Percentiles rank a stretch among this genome's conserved stretches.
phyloP scores from a whole-genome alignment of 35 echinoderm and acorn worm species.

The Ophiothrix spiculata region DNA sequence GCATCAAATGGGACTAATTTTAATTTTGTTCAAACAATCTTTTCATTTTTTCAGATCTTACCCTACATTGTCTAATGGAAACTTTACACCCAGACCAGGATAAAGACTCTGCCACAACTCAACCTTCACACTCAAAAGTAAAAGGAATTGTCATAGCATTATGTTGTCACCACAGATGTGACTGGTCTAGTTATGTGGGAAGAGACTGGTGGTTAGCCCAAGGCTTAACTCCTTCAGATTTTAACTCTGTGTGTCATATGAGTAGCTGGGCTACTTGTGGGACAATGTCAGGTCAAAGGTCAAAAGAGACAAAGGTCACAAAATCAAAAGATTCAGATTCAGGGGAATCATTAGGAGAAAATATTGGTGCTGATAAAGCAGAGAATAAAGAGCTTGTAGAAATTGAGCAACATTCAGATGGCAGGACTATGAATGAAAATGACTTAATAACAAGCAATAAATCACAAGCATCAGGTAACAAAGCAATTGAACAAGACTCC shows the following conservation, averaged over 20 bases:
- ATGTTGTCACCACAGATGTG: constrained; percentile 85
- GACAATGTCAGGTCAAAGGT: not conserved
- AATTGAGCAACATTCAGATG: too few relatives aligned
- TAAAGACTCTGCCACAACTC: not conserved
- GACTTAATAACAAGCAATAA: too few relatives aligned
- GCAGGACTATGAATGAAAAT: too few relatives aligned
- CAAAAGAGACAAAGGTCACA: not conserved
- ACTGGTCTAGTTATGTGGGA: constrained; percentile 62
- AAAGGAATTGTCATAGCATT: constrained; percentile 58
- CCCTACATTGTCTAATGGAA: not conserved
- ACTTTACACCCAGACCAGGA: not conserved
- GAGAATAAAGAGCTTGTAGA: too few relatives aligned
- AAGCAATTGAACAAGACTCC: too few relatives aligned
- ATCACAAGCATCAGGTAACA: too few relatives aligned
- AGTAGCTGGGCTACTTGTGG: constrained; percentile 82
- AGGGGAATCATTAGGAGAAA: too few relatives aligned
- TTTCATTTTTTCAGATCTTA: too few relatives aligned
- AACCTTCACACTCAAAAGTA: not conserved
- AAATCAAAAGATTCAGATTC: not conserved
- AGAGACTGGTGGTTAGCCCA: constrained; percentile 47
- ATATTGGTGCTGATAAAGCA: too few relatives aligned
- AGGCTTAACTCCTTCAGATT: constrained; percentile 47
- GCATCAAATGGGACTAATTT: too few relatives aligned
- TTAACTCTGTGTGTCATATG: constrained; percentile 48
- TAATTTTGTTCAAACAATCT: too few relatives aligned